Percentiles rank a stretch among this genome's conserved stretches.
phyloP scores from a whole-genome alignment of 2,888 invertebrate genomes.

The Byasa hedistus region DNA sequence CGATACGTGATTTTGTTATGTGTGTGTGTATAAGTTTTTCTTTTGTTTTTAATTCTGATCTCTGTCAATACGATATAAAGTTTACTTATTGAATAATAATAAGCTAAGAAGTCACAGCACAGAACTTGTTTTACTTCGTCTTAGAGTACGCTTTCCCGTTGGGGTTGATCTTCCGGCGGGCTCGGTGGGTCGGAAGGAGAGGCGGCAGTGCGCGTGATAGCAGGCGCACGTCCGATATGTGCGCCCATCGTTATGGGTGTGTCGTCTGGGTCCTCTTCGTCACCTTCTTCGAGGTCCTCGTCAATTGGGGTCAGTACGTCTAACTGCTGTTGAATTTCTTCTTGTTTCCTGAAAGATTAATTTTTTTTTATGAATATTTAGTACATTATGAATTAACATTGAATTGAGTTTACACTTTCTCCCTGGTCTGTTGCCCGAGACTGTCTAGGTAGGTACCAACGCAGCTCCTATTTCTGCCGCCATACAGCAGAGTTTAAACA shows the following conservation, averaged over 20 bases:
- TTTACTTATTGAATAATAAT: not conserved
- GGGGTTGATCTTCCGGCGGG: conserved; percentile 61
- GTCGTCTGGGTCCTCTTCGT: conserved; percentile 86
- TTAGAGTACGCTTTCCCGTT: conserved; percentile 81
- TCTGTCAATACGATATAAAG: not conserved
- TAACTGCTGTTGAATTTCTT: conserved; percentile 81
- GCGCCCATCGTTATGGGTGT: conserved; percentile 84
- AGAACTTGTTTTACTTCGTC: not conserved
- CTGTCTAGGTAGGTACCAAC: no score
- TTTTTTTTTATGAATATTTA: not conserved
- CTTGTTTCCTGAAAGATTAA: conserved; percentile 59
- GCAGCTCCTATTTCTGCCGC: no score
- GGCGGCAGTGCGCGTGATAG: conserved; percentile 88
- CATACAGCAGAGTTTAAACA: no score
- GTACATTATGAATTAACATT: no score
- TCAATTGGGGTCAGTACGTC: conserved; percentile 91
- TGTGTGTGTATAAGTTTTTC: not conserved
- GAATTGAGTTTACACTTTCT: no score
- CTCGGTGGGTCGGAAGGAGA: conserved; percentile 79
- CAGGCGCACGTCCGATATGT: conserved; percentile 77
- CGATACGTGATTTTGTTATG: not conserved
- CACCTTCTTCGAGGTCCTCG: conserved; percentile 85
- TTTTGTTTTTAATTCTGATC: not conserved
- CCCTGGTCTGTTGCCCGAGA: no score
- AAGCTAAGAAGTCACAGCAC: not conserved